Percentiles rank a stretch among this genome's conserved stretches.
Evolutionary conservation across 2,888 invertebrate genomes (phyloP).

Genomic region (Steinernema hermaphroditum): DNA sequence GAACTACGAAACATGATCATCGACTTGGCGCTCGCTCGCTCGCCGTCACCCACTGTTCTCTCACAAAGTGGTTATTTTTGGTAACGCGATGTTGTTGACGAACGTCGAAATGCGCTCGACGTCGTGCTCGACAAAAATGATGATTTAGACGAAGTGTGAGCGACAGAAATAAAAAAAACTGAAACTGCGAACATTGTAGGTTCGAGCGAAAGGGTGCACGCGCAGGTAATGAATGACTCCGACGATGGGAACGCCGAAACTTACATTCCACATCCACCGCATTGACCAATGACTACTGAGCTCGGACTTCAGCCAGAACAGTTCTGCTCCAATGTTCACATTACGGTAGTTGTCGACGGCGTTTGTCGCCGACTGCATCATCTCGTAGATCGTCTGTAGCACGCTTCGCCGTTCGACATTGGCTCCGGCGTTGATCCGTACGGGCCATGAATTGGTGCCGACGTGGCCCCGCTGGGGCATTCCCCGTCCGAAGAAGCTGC

Average conservation of each 20-base stretch:
- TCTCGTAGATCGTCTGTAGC: slow-evolving; percentile 35
- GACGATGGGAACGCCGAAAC: too few species aligned
- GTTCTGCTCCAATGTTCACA: slow-evolving; percentile 53
- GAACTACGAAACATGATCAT: slow-evolving; percentile 26
- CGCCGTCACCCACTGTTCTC: slow-evolving; percentile 22
- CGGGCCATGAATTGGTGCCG: slow-evolving; percentile 36
- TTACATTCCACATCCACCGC: slow-evolving; percentile 55
- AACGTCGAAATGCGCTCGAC: slow-evolving; percentile 7
- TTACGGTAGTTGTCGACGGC: slow-evolving; percentile 37
- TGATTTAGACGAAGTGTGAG: background rate
- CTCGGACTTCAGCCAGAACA: slow-evolving; percentile 58
- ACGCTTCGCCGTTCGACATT: slow-evolving; percentile 37
- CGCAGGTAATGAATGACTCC: too few species aligned
- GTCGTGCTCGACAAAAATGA: slow-evolving; percentile 9
- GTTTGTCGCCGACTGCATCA: slow-evolving; percentile 34
- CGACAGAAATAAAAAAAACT: background rate
- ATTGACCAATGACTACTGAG: slow-evolving; percentile 53
- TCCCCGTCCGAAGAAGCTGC: background rate
- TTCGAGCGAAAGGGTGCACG: too few species aligned
- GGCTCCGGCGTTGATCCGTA: slow-evolving; percentile 31
- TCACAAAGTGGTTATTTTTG: slow-evolving; percentile 30
- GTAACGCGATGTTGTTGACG: slow-evolving; percentile 24
- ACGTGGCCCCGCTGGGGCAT: slow-evolving; percentile 22
- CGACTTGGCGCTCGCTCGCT: slow-evolving; percentile 27
- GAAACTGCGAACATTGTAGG: too few species aligned